A percentile compares a stretch with the other conserved stretches of the same genome.
phyloP scores from a whole-genome alignment of 2,797 vertebrate genomes.

The Chloroceryle amazona region DNA sequence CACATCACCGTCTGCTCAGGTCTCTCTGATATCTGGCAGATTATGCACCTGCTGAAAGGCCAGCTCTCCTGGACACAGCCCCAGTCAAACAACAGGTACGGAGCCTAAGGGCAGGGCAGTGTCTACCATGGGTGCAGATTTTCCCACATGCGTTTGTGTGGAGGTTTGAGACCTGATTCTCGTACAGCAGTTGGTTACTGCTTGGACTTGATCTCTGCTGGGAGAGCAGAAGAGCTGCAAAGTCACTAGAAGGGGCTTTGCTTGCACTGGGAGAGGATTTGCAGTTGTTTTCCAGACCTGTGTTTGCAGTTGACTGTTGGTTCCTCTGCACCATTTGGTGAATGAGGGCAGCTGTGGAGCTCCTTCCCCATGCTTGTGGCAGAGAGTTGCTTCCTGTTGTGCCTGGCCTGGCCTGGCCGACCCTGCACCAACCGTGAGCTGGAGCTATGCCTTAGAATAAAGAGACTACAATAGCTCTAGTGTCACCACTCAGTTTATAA shows the following conservation, averaged over 20 bases:
- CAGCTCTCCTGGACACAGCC: accelerated
- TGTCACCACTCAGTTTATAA: neutral
- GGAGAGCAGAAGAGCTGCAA: neutral
- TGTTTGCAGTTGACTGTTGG: accelerated
- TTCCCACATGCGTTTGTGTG: accelerated
- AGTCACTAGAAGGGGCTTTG: neutral
- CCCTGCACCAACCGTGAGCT: neutral
- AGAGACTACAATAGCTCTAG: neutral
- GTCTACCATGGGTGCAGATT: accelerated
- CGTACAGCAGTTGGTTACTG: neutral
- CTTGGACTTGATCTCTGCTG: neutral
- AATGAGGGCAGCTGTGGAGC: neutral
- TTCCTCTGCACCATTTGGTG: neutral
- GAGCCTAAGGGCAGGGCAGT: neutral
- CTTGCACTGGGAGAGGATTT: neutral
- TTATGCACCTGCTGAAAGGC: neutral
- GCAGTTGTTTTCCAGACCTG: neutral
- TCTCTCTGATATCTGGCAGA: neutral
- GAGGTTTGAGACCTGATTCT: neutral
- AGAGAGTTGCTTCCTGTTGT: accelerated
- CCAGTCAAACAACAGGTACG: neutral
- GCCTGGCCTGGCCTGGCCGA: neutral
- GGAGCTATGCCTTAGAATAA: neutral
- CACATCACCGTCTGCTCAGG: neutral
- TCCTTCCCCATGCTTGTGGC: accelerated